phyloP scores from a whole-genome alignment of 2,113 vertebrate species.

The Pelecanus crispus region DNA sequence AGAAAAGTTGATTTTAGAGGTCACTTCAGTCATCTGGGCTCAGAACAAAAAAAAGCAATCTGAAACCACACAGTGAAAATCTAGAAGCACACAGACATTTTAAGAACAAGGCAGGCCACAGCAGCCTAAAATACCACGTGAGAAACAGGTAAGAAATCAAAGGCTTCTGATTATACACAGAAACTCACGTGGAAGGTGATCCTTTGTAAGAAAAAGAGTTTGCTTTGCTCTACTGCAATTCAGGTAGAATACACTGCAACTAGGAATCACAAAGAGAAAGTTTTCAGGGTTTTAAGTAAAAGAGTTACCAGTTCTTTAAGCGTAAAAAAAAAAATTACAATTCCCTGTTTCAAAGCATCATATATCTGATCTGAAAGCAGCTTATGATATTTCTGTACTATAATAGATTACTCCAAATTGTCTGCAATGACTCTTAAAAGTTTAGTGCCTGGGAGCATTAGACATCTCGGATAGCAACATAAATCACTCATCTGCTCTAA shows the following conservation, averaged over 20 bases:
- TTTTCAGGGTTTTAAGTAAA: neutral
- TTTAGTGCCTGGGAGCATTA: neutral
- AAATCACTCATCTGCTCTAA: neutral
- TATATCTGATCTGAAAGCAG: neutral
- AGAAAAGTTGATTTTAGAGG: neutral
- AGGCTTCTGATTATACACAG: neutral
- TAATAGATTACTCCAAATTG: neutral
- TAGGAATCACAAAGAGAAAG: neutral
- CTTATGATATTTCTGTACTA: neutral
- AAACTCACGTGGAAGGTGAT: neutral
- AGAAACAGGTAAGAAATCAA: neutral
- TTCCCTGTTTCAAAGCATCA: neutral
- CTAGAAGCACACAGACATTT: neutral
- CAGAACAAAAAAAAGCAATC: neutral
- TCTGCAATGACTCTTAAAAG: neutral
- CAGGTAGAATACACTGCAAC: neutral
- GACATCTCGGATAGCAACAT: neutral
- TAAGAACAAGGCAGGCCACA: neutral
- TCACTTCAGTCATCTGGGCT: neutral
- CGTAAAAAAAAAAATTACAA: neutral
- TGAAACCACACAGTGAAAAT: neutral
- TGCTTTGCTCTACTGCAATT: neutral
- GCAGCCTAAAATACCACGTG: neutral
- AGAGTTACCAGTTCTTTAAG: neutral
- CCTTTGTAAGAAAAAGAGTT: too few relatives aligned